Conservation (phyloP, 2,888 invertebrate genomes). For the Noctuana brunneofusca region DNA sequence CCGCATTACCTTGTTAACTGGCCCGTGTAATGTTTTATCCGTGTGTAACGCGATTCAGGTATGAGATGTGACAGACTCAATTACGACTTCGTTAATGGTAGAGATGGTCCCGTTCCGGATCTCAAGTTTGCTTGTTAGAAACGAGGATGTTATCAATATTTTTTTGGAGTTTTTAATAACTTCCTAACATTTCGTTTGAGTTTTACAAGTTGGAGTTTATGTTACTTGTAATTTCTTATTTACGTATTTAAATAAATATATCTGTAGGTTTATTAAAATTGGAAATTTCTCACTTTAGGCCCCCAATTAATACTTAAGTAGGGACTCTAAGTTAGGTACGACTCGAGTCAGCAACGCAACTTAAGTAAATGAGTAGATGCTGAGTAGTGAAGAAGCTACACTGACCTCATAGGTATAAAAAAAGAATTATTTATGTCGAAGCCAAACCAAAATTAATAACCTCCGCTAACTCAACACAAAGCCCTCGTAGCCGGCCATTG, state of each 20-base stretch:
- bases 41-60: conserved; percentile 39
- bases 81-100: conserved; percentile 32
- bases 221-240: too few species aligned
- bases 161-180: conserved; percentile 41
- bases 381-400: too few species aligned
- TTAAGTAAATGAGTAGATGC: too few species aligned
- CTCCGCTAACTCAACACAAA: conserved; percentile 44
- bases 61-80: conserved; percentile 35
- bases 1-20: conserved; percentile 67
- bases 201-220: neutral
- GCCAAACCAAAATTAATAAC: conserved; percentile 26
- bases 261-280: too few species aligned
- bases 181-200: neutral
- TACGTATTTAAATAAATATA: too few species aligned
- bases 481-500: conserved; percentile 44
- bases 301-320: too few species aligned
- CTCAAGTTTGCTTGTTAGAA: conserved; percentile 23
- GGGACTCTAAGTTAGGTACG: too few species aligned
- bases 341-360: too few species aligned
- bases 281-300: too few species aligned
- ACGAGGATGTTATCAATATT: conserved; percentile 11
- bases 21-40: conserved; percentile 65
- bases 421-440: conserved; percentile 36
- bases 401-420: conserved; percentile 38
- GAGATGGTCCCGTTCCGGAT: neutral